Conservation (phyloP, 1,140 invertebrate species). For the Neoseiulus cucumeris region DNA sequence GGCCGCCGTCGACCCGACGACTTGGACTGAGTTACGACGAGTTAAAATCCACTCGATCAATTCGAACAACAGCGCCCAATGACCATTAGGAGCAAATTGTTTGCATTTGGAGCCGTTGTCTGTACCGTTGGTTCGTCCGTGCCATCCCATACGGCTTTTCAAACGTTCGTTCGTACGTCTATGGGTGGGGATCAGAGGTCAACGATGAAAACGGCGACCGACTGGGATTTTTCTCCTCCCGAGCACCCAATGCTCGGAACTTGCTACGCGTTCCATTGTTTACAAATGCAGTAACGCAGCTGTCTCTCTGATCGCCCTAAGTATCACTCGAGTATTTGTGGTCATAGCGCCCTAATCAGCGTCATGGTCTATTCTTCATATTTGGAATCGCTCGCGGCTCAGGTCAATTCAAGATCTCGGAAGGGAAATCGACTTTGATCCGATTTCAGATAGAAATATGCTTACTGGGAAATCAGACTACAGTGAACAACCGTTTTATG, state of each 20-base stretch:
- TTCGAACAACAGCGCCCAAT: not conserved
- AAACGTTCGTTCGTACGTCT: not conserved
- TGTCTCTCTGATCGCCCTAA: no score
- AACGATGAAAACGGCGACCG: not conserved
- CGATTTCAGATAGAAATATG: no score
- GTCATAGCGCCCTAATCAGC: no score
- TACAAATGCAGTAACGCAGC: no score
- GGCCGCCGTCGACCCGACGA: not conserved
- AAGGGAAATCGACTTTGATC: no score
- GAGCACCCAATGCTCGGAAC: not conserved
- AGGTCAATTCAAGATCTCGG: no score
- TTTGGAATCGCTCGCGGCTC: no score
- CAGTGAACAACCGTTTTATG: no score
- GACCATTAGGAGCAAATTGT: not conserved
- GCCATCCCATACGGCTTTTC: not conserved
- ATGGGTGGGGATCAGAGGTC: not conserved
- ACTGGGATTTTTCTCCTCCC: not conserved
- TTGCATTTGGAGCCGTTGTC: not conserved
- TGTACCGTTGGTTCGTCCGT: not conserved
- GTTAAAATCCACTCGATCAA: conserved; percentile 12
- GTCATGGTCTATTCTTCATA: no score
- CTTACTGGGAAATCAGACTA: no score
- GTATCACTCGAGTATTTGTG: no score
- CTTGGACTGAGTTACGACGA: not conserved
- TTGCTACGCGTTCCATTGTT: no score